Evolutionary conservation across 1,140 invertebrate species (phyloP).

Genomic region (Zaprionus camerounensis): DNA sequence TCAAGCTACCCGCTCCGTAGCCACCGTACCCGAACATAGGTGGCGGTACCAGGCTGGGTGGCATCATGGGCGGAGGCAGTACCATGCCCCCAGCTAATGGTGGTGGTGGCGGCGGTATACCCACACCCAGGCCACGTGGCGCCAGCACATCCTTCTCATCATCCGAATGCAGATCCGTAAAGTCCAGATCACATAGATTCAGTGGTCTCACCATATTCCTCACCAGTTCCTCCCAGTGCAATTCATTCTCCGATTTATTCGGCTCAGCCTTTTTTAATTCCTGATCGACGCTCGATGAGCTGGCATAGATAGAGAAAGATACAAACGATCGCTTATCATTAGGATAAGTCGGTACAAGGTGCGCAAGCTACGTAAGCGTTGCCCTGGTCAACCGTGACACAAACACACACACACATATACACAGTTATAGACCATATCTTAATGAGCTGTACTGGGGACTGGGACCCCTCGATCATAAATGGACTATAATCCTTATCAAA

Average conservation of each 20-base stretch:
- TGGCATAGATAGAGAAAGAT: constrained; percentile 18
- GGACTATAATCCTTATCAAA: constrained; percentile 43
- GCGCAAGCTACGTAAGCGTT: constrained; percentile 9
- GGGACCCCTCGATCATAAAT: constrained; percentile 26
- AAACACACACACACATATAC: neutral
- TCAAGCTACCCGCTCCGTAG: constrained; percentile 64
- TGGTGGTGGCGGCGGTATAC: constrained; percentile 90
- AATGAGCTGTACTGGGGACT: constrained; percentile 10
- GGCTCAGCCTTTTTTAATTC: constrained; percentile 86
- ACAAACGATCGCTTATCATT: constrained; percentile 14
- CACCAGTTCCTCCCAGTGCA: constrained; percentile 97
- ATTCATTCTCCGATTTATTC: constrained; percentile 96
- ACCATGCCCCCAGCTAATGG: constrained; percentile 69
- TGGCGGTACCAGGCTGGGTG: constrained; percentile 83
- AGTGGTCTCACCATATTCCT: constrained; percentile 92
- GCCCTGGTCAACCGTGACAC: constrained; percentile 26
- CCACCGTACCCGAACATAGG: constrained; percentile 84
- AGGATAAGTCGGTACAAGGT: constrained; percentile 15
- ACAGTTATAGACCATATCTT: constrained; percentile 5
- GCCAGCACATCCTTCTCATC: constrained; percentile 89
- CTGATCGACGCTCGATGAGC: constrained; percentile 84
- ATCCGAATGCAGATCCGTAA: constrained; percentile 95
- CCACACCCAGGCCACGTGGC: constrained; percentile 86
- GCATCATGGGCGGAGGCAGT: constrained; percentile 84
- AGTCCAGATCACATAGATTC: constrained; percentile 97